Conservation (phyloP, 2,888 invertebrate species). For the Sicus ferrugineus region DNA sequence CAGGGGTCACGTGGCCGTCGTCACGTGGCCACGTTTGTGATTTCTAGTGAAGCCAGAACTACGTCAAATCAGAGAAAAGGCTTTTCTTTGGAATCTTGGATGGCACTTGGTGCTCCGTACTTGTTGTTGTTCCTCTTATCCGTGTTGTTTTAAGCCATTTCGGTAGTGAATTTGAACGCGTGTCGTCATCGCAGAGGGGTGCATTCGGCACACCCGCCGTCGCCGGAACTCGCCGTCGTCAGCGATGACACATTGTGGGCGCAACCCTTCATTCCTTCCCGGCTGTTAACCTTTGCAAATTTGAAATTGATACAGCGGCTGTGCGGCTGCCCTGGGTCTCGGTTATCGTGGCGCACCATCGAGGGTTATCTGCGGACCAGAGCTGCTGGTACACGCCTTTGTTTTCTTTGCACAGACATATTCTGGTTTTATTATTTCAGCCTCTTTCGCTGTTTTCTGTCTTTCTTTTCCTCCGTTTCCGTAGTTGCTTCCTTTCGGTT, state of each 20-base stretch:
- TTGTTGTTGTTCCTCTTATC: neutral
- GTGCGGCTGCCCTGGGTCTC: slow-evolving; percentile 47
- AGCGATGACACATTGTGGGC: slow-evolving; percentile 12
- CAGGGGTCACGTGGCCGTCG: neutral
- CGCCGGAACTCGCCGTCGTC: slow-evolving; percentile 1
- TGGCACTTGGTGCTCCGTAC: neutral
- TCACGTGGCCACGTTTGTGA: neutral
- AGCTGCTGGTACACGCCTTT: slow-evolving; percentile 7
- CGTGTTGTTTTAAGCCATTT: neutral
- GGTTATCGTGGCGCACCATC: too few relatives aligned
- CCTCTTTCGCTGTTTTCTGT: slow-evolving; percentile 43
- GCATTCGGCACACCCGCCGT: neutral
- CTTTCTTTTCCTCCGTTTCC: slow-evolving; percentile 37
- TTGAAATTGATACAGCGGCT: slow-evolving; percentile 60
- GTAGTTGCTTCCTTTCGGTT: slow-evolving; percentile 25
- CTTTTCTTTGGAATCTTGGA: neutral
- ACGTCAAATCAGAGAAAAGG: neutral
- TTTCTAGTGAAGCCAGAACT: neutral
- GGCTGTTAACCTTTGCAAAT: slow-evolving; percentile 46
- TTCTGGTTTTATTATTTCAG: slow-evolving; percentile 32
- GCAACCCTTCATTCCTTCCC: slow-evolving; percentile 31
- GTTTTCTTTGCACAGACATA: neutral
- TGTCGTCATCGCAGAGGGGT: neutral
- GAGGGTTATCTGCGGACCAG: too few relatives aligned
- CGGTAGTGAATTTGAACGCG: neutral